These are phyloP conservation scores for Montipora sp. DNA, from an alignment of 64 coral and sea anemone genomes.

Conservation along the genomic window DNA sequence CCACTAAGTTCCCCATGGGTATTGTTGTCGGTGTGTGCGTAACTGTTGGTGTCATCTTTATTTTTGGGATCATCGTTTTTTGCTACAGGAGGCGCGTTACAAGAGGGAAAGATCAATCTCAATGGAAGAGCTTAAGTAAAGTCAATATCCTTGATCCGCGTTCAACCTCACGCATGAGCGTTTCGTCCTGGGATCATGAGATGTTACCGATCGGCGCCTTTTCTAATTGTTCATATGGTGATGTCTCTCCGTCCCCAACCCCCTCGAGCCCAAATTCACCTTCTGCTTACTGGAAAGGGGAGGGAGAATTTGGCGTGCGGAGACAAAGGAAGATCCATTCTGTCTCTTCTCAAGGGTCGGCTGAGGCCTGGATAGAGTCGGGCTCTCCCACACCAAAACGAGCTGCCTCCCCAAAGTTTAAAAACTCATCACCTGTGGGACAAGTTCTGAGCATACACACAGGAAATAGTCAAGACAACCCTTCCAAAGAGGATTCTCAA, in stretches of 20 bases:
- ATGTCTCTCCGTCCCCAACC: not conserved
- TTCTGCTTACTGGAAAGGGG: not conserved
- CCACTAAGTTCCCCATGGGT: slow-evolving; percentile 40
- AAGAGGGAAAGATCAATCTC: not conserved
- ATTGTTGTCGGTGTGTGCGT: slow-evolving; percentile 43
- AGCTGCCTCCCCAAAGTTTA: not conserved
- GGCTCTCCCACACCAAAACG: not conserved
- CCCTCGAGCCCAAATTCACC: not conserved
- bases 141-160: slow-evolving; percentile 32
- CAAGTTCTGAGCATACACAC: not conserved
- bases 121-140: slow-evolving; percentile 67
- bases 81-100: not conserved
- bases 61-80: not conserved
- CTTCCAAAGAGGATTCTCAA: slow-evolving; percentile 13
- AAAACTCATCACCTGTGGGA: not conserved
- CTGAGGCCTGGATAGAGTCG: slow-evolving; percentile 49
- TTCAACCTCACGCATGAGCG: slow-evolving; percentile 24
- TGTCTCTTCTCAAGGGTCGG: slow-evolving; percentile 32
- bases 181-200: slow-evolving; percentile 15
- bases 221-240: not conserved
- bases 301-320: not conserved
- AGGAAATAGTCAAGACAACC: not conserved
- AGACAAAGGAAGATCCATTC: slow-evolving; percentile 23
- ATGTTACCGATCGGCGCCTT: slow-evolving; percentile 29
- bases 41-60: slow-evolving; percentile 5